phyloP scores from a whole-genome alignment of 2,888 invertebrate species.

The Mesorhabditis sp. region DNA sequence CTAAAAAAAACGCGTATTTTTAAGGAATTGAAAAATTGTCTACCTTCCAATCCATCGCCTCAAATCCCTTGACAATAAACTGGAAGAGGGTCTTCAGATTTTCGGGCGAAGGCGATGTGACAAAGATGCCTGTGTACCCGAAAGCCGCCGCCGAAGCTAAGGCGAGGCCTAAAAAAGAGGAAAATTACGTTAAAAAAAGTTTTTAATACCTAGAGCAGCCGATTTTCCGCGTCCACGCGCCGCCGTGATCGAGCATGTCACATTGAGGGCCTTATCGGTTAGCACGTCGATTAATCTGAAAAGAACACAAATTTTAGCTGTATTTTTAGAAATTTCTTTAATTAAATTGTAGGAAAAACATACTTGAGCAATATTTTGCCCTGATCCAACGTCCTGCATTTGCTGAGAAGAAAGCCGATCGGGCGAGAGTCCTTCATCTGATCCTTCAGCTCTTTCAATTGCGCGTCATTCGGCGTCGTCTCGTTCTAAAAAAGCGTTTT shows the following conservation, averaged over 20 bases:
- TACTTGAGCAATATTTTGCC: constrained; percentile 33
- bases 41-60: constrained; percentile 77
- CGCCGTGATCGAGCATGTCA: constrained; percentile 90
- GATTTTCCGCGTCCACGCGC: constrained; percentile 93
- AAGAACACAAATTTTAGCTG: background rate
- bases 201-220: constrained; percentile 76
- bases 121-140: constrained; percentile 86
- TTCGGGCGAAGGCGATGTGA: constrained; percentile 95
- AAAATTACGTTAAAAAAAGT: constrained; percentile 6
- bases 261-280: constrained; percentile 81
- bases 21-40: constrained; percentile 8
- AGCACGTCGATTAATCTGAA: constrained; percentile 89
- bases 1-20: constrained; percentile 62
- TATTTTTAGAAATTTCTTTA: background rate
- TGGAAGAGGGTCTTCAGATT: constrained; percentile 95
- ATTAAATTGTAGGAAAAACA: background rate
- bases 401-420: constrained; percentile 79
- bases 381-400: constrained; percentile 73
- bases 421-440: constrained; percentile 85
- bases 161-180: constrained; percentile 65
- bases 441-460: constrained; percentile 75
- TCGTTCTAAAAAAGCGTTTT: constrained; percentile 25
- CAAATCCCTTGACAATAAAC: constrained; percentile 84
- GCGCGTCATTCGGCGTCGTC: constrained; percentile 62
- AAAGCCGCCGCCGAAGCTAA: constrained; percentile 69